phyloP scores from a whole-genome alignment of 2,888 invertebrate genomes.

The Hirudinaria manillensis region DNA sequence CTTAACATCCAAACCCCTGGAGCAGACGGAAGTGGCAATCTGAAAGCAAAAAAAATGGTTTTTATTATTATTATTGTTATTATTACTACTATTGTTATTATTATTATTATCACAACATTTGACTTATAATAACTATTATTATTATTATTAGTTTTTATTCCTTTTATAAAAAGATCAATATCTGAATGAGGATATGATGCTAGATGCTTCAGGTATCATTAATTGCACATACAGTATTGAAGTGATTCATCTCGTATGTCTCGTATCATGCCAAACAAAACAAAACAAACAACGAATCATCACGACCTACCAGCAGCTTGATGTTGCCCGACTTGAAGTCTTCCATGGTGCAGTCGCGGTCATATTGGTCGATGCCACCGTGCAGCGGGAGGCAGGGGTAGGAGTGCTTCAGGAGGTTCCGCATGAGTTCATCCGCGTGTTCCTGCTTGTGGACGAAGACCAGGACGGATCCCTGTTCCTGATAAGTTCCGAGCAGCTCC shows the following conservation, averaged over 20 bases:
- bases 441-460: conserved; percentile 98
- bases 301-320: conserved; percentile 66
- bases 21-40: conserved; percentile 94
- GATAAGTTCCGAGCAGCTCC: conserved; percentile 90
- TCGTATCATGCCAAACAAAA: background rate
- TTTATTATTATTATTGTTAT: too few relatives aligned
- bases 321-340: conserved; percentile 92
- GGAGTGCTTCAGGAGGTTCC: conserved; percentile 89
- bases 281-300: background rate
- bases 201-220: too few relatives aligned
- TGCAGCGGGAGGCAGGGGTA: conserved; percentile 95
- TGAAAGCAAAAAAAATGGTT: conserved; percentile 45
- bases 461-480: conserved; percentile 83
- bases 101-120: too few relatives aligned
- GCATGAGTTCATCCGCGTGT: conserved; percentile 76
- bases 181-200: too few relatives aligned
- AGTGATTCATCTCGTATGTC: too few relatives aligned
- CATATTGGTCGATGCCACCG: conserved; percentile 98
- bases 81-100: background rate
- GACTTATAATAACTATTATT: background rate
- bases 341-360: conserved; percentile 90
- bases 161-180: background rate
- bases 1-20: conserved; percentile 95
- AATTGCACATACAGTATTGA: too few relatives aligned
- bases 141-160: background rate